phyloP scores from a whole-genome alignment of 2,113 vertebrate genomes.

The Scalopus aquaticus region DNA sequence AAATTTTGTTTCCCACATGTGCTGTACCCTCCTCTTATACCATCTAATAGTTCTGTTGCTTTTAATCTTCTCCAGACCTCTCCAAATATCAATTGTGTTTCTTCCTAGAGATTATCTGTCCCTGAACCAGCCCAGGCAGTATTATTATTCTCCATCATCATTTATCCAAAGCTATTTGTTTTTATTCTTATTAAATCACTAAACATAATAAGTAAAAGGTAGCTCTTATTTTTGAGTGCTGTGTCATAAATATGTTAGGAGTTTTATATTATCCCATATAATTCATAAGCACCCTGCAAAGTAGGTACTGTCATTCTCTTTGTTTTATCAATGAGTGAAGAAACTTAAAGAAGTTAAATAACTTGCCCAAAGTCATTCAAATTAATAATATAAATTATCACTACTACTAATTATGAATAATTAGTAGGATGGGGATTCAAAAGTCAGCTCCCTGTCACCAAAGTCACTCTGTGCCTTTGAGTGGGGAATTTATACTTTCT shows the following conservation, averaged over 20 bases:
- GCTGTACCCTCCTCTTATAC: not conserved
- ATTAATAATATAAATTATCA: conserved; percentile 64
- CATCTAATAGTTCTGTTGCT: not conserved
- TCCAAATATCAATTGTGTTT: not conserved
- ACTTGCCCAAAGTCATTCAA: conserved; percentile 50
- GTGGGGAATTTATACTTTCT: not conserved
- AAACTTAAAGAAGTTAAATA: conserved; percentile 28
- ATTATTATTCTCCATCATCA: conserved; percentile 10
- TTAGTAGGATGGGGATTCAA: conserved; percentile 43
- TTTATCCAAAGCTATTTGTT: conserved; percentile 23
- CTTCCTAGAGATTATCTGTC: not conserved
- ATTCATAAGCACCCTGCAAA: not conserved
- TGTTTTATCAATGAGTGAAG: conserved; percentile 47
- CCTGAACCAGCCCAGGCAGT: not conserved
- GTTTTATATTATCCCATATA: conserved; percentile 4
- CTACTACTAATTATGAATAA: conserved; percentile 58
- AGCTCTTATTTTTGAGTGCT: conserved; percentile 24
- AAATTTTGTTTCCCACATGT: not conserved
- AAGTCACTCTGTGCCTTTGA: conserved; percentile 22
- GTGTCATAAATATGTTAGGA: not conserved
- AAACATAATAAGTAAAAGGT: not conserved
- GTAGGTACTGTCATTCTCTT: not conserved
- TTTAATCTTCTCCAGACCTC: not conserved
- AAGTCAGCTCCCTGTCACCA: not conserved
- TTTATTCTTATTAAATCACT: conserved; percentile 38